Base-by-base conservation (phyloP, 1,140 invertebrate species). In the Eulimnadia texana region DNA sequence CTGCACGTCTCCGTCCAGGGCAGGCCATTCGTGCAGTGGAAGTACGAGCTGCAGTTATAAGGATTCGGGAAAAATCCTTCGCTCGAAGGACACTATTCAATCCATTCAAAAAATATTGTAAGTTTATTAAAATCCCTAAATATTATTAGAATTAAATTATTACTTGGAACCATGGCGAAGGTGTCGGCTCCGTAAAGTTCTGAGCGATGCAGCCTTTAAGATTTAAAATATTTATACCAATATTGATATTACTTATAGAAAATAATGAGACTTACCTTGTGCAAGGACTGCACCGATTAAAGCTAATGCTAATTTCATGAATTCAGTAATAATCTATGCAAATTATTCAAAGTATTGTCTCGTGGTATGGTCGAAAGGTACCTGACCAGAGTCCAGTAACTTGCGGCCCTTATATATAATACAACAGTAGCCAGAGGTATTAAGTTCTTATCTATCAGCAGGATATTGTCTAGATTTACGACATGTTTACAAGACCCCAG, bases 11-110 rank as follows among this genome's bases (percentile, higher is more conserved):
- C 27, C 28, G 23, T 42, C 55, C 55, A 58, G 24, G 55, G 20
- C 20, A 58, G 29, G 23, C 24, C 55, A 19, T 58, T 58, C 23
- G 55, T 58, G 42, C 55, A 58, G 9, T 33, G 42, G 55, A 58
- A 58, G 42, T 33, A 58, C 22, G 28, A 27, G 27, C 27, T 33
- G 55, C 55, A 58, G 25, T 25, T 33, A n/a, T 42, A 33, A n/a
- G 55, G 55, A 42, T 27, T 33, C 20, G 55, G 55, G 42, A 58
- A 58, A 11, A 29, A 16, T 6, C 55, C 55, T 29, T 58, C 55
- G 11, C 11, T 19, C 2, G 24, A 20, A 22, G 55, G 55, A 33
- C 55, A 58, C 55, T 58, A 9, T 42, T 42, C n/a, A n/a, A n/a
- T n/a, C n/a, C n/a, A n/a, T n/a, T n/a, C n/a, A n/a, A n/a, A n/a